Conservation (phyloP, 2,113 vertebrate genomes). For the Coptodon rendalli region DNA sequence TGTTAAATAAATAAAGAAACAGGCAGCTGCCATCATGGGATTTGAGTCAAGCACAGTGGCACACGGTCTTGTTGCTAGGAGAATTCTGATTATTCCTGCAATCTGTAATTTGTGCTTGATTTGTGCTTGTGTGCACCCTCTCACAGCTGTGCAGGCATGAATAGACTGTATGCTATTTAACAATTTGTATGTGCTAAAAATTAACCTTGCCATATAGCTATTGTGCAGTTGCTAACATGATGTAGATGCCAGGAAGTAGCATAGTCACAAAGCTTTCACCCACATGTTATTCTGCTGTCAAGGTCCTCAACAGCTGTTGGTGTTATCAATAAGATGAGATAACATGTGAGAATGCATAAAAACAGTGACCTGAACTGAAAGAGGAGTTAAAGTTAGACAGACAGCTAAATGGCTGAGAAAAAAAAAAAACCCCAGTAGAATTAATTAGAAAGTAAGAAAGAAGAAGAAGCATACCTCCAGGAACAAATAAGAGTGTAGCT, state of each 20-base stretch:
- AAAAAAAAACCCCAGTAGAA: neutral
- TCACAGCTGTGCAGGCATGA: constrained; percentile 25
- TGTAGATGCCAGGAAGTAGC: neutral
- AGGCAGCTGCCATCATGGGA: neutral
- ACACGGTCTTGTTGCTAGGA: constrained; percentile 36
- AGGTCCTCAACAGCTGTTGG: neutral
- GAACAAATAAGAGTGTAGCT: neutral
- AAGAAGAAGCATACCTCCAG: neutral
- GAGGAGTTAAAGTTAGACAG: neutral
- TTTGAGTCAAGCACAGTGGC: constrained; percentile 15
- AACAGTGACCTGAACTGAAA: neutral
- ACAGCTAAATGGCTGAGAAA: neutral
- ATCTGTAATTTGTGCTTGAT: constrained; percentile 45
- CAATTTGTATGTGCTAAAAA: neutral
- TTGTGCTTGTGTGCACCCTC: constrained; percentile 20
- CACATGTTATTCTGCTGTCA: neutral
- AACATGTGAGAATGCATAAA: neutral
- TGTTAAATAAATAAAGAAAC: constrained; percentile 22
- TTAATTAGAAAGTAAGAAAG: neutral
- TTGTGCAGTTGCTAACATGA: neutral
- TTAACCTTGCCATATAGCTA: neutral
- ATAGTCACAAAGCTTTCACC: neutral
- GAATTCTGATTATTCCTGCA: constrained; percentile 41
- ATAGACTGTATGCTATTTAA: neutral
- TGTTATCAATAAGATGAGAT: neutral